Base-by-base conservation (phyloP, 2,888 invertebrate species). In the Boloria euphrosyne region DNA sequence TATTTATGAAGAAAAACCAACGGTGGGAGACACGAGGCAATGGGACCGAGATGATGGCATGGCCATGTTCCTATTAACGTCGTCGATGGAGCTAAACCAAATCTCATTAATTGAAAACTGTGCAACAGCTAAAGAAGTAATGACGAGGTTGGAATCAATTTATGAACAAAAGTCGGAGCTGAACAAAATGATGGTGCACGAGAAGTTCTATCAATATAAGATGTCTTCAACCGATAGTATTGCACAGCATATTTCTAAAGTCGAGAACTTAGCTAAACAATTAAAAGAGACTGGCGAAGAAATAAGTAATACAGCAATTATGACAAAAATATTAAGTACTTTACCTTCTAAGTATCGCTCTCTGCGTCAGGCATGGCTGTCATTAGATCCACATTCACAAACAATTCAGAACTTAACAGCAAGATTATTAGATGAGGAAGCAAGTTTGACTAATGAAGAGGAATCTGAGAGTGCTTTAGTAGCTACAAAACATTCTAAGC, bases 241-340 rank as follows among this genome's bases (percentile, higher is more conserved):
- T 0, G 76, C 77, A 5, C 75, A 76, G 61, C 74, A 76, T 52
- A 67, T 76, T 0, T 66, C 75, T 0, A 76, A 74, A 49, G 73
- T 75, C 0, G 75, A 76, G 70, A 71, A 0, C 0, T 58, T 78
- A 14, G 76, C 76, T 0, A 70, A 76, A 53, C 73, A 75, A 49
- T 22, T 76, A 0, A 72, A 68, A 63, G 75, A 79, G 53, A 73
- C 63, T 64, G 77, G 76, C 13, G 76, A 78, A 58, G 57, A 3
- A 13, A 46, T 77, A 0, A 77, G 78, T 74, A 74, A 78, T 2
- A 76, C 58, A 10, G 76, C 74, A 2, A 54, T 78, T 0, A 78
- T 76, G 0, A 76, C 77, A 13, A 78, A 78, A 67, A 77, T 77
- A 69, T n/a, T 78, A 6, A 63, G 75, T 76, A 46, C 22, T 2